Evolutionary conservation across 2,888 invertebrate genomes (phyloP).

Genomic region (Melieria picta): DNA sequence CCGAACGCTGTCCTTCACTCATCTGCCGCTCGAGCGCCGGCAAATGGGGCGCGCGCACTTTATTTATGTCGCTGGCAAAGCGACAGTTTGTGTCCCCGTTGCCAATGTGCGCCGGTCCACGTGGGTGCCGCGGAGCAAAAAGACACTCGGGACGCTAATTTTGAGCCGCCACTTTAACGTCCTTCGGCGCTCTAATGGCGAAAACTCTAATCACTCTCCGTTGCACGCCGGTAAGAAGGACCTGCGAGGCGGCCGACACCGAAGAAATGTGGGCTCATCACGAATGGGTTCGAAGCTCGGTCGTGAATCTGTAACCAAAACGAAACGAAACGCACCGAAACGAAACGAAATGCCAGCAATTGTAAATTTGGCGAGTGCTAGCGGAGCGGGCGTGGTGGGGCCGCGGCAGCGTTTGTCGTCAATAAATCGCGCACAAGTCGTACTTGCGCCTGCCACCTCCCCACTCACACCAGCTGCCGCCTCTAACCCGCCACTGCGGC

Average conservation of each 20-base stretch:
- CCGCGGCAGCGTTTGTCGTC: constrained; percentile 56
- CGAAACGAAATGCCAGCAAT: constrained; percentile 15
- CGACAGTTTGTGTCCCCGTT: too few relatives aligned
- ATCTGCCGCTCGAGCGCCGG: too few relatives aligned
- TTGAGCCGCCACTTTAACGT: constrained; percentile 26
- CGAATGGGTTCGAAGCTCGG: constrained; percentile 13
- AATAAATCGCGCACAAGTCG: constrained; percentile 64
- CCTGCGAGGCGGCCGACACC: neutral
- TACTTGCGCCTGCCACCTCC: constrained; percentile 16
- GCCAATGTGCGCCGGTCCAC: too few relatives aligned
- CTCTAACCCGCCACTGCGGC: constrained; percentile 22
- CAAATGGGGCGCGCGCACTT: too few relatives aligned
- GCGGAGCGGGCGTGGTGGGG: neutral
- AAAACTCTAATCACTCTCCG: constrained; percentile 26
- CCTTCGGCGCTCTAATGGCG: constrained; percentile 3
- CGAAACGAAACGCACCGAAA: constrained; percentile 14
- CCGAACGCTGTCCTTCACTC: too few relatives aligned
- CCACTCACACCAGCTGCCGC: neutral
- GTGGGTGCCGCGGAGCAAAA: too few relatives aligned
- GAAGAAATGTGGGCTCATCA: constrained; percentile 6
- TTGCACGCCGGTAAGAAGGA: constrained; percentile 12
- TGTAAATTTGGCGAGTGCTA: constrained; percentile 7
- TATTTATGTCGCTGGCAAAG: too few relatives aligned
- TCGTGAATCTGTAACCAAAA: constrained; percentile 8
- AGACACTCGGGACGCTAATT: constrained; percentile 22